Evolutionary conservation across 2,113 vertebrate species (phyloP).

Genomic region (Dendropsophus ebraccatus): DNA sequence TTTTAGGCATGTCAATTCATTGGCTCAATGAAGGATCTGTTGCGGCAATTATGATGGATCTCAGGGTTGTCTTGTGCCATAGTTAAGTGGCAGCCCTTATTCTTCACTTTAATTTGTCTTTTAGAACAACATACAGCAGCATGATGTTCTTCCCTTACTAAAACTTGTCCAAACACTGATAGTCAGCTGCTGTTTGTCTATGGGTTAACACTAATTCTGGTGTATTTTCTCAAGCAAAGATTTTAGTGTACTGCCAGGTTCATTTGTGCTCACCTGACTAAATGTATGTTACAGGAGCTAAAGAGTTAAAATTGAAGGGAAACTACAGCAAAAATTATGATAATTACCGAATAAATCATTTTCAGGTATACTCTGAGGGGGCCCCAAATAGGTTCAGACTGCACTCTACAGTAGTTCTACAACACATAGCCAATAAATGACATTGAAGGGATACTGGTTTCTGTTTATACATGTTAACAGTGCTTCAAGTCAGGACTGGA

Average conservation of each 20-base stretch:
- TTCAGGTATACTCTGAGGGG: not conserved
- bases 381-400: not conserved
- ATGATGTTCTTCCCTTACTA: not conserved
- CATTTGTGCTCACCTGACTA: not conserved
- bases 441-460: not conserved
- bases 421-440: not conserved
- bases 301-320: not conserved
- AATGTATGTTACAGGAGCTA: not conserved
- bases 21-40: slow-evolving; percentile 7
- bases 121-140: not conserved
- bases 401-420: not conserved
- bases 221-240: not conserved
- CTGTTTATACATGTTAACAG: too few species aligned
- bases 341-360: not conserved
- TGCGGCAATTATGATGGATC: slow-evolving; percentile 11
- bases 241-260: not conserved
- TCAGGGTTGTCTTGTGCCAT: not conserved
- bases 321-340: not conserved
- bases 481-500: too few species aligned
- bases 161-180: not conserved
- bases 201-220: not conserved
- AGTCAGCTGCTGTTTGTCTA: not conserved
- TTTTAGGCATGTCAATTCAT: slow-evolving; percentile 5
- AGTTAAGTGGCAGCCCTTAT: not conserved
- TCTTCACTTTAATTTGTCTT: slow-evolving; percentile 5